phyloP scores from a whole-genome alignment of 2,888 invertebrate genomes.

The Tipula helvola region DNA sequence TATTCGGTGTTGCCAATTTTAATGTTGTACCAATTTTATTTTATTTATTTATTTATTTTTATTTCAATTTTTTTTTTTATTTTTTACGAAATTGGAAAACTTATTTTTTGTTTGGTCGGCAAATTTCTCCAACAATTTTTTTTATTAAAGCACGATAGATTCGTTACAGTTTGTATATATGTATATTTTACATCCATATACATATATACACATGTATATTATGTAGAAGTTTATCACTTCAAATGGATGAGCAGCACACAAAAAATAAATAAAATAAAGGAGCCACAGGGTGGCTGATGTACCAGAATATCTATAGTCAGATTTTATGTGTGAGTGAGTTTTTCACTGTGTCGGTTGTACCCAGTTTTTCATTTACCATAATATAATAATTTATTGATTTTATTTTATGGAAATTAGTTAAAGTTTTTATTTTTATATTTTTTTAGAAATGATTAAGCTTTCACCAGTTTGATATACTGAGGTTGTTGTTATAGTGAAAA shows the following conservation, averaged over 20 bases:
- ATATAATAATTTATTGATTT: background rate
- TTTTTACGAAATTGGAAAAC: background rate
- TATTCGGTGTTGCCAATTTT: conserved; percentile 5
- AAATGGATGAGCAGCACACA: background rate
- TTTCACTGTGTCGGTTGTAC: background rate
- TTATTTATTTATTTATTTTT: background rate
- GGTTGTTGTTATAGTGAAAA: background rate
- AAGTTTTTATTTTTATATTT: background rate
- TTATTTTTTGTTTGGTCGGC: background rate
- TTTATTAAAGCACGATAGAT: background rate
- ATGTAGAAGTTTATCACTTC: background rate
- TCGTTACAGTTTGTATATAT: background rate
- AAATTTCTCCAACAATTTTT: background rate
- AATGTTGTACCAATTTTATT: background rate
- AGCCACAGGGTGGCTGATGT: background rate
- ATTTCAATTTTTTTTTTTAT: background rate
- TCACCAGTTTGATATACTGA: background rate
- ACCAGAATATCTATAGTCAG: background rate
- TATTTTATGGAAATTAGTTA: background rate
- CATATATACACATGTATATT: background rate
- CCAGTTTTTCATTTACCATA: background rate
- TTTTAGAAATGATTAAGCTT: background rate
- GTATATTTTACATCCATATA: background rate
- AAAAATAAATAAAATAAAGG: background rate
- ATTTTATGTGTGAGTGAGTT: background rate